Evolutionary conservation across 2,888 invertebrate genomes (phyloP).

Genomic region (Agrotis clavis): DNA sequence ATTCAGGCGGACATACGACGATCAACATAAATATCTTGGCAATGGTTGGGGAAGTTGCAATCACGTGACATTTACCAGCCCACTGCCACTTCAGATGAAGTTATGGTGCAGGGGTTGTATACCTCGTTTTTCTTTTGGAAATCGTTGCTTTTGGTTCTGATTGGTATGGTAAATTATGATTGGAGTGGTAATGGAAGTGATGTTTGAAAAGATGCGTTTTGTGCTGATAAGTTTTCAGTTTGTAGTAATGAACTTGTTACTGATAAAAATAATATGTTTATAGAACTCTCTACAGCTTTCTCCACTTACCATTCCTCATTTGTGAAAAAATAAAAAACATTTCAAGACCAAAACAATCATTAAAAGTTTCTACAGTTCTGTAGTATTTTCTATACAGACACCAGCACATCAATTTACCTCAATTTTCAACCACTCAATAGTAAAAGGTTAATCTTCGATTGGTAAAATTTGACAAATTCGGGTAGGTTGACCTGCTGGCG

Average conservation of each 20-base stretch:
- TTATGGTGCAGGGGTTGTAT: constrained; percentile 37
- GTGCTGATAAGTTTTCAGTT: background rate
- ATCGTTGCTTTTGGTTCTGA: background rate
- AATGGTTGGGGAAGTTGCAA: constrained; percentile 51
- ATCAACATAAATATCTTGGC: constrained; percentile 54
- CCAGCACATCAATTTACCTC: too few relatives aligned
- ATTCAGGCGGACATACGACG: constrained; percentile 41
- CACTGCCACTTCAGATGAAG: constrained; percentile 37
- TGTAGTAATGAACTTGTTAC: background rate
- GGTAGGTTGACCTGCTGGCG: too few relatives aligned
- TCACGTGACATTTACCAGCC: constrained; percentile 58
- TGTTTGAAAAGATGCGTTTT: background rate
- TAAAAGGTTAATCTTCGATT: too few relatives aligned
- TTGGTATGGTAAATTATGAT: background rate
- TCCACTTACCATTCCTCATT: too few relatives aligned
- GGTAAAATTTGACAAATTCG: too few relatives aligned
- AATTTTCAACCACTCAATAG: too few relatives aligned
- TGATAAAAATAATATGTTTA: too few relatives aligned
- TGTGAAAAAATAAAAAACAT: too few relatives aligned
- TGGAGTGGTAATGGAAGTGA: background rate
- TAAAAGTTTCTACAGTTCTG: too few relatives aligned
- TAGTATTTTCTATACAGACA: too few relatives aligned
- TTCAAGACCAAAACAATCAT: too few relatives aligned
- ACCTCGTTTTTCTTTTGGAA: constrained; percentile 25
- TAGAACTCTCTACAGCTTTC: too few relatives aligned